Evolutionary conservation across 1,140 invertebrate genomes (phyloP), one percentile per base, ranked within the genome.

Genomic region (Danaus plexippus): DNA sequence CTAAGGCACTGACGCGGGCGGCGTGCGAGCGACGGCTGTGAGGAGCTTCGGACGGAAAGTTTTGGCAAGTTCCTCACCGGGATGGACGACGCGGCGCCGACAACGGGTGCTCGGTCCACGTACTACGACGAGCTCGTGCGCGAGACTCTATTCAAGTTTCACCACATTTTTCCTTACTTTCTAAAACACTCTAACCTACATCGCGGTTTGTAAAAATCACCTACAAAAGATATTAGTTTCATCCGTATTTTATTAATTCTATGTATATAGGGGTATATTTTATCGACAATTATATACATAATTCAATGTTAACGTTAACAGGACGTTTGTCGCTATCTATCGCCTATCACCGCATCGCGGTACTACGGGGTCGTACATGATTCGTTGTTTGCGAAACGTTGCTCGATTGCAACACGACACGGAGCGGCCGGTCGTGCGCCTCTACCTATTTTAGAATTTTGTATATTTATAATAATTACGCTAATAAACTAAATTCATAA

Each of bases 201-300:
- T 83, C 82, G 80, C 83, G 73, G 71, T 86, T 61, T 86, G 83
- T 86, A 86, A 86, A 85, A 86, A 80, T 86, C 77, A 75, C 79
- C 83, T 86, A 86, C 83, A 86, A 84, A 86, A 86, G 83, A 86
- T 86, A 86, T 84, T 84, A 84, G 71, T 84, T 86, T 80, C 77
- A 82, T 85, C 75, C 83, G 73, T 83, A 81, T 84, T 83, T 77
- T 66, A 72, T 72, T 81, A 82, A 72, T 73, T 81, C 79, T 85
- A 85, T 84, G 75, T 85, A 83, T 85, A 85, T 83, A 81, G 75
- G 79, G 82, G 83, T 86, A 86, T 86, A 86, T 77, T 80, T 78
- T 82, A 83, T 77, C 73, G 73, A 82, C 78, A 71, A 75, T 52
- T 86, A 86, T 80, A 67, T 86, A 84, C 80, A 82, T 74, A 67